Base-by-base conservation (phyloP, 1,140 invertebrate genomes). In the Cecropterus lyciades region DNA sequence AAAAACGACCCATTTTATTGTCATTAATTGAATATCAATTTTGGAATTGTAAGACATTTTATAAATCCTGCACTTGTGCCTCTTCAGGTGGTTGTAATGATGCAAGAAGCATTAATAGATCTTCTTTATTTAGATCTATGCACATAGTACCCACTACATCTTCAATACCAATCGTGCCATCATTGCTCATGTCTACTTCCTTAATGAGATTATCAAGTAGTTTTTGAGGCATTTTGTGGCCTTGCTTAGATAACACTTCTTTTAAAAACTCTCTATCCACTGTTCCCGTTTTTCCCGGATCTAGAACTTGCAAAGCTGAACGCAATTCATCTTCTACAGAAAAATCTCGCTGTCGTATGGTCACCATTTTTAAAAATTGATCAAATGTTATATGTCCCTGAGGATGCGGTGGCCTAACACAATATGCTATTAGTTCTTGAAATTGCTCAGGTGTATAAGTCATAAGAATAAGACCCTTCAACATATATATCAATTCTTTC, bases 141-240 rank as follows among this genome's bases (percentile, higher is more conserved):
- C 86, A 82, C 81, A 92, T 86, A 3, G 89, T 92, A 14, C 86
- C 87, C 9, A 90, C 81, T 10, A 89, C 78, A 65, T 92, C 89
- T 43, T 90, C 89, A 40, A 90, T 75, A 43, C 85, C 84, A 64
- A 92, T 81, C 5, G 82, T 86, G 17, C 89, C 89, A 67, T 92
- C 89, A 65, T 89, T 89, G 46, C 69, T 76, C 64, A 92, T 75
- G 56, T 92, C 89, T 9, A 92, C 87, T 77, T 92, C 89, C 67
- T 89, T 89, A 51, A 92, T 84, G 53, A 92, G 71, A 67, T 82
- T 84, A 65, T 88, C 83, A 13, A 92, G 20, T 20, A 62, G 67
- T 55, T 82, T 87, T 17, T 73, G 73, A 0, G 73, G 48, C 81
- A 92, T 82, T 76, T 89, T 92, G 55, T 85, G 65, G 33, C 89